These are phyloP conservation scores for Machimus atricapillus DNA, from an alignment of 2,888 invertebrate species.

Conservation along the genomic window DNA sequence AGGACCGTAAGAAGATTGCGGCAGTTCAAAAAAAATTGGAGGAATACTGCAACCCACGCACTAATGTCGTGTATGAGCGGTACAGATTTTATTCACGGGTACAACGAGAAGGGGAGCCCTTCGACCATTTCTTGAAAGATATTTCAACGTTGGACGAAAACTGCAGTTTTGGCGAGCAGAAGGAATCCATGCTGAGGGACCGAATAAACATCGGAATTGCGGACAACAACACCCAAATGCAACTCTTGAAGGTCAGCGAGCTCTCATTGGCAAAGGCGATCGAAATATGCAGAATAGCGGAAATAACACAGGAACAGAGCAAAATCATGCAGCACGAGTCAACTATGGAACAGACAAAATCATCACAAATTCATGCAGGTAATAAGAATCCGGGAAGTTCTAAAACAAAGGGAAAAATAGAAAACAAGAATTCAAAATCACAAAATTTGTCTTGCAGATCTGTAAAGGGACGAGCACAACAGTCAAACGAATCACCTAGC, in stretches of 20 bases:
- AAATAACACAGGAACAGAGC: background rate
- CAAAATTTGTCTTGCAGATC: too few relatives aligned
- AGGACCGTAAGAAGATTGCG: background rate
- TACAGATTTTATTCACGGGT: constrained; percentile 58
- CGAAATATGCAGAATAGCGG: background rate
- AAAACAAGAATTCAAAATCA: too few relatives aligned
- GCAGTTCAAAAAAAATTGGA: background rate
- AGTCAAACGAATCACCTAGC: too few relatives aligned
- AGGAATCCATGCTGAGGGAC: background rate
- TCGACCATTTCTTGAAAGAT: background rate
- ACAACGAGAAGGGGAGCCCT: constrained; percentile 44
- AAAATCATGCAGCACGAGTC: background rate
- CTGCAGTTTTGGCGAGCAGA: background rate
- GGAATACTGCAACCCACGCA: background rate
- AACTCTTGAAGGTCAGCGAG: background rate
- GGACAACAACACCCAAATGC: background rate
- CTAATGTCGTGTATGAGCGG: background rate
- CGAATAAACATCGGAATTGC: background rate
- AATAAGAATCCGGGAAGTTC: too few relatives aligned
- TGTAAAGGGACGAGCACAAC: too few relatives aligned
- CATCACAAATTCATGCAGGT: too few relatives aligned
- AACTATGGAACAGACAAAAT: too few relatives aligned
- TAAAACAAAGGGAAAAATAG: too few relatives aligned
- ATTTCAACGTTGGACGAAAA: background rate
- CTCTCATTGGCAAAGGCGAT: background rate